These are phyloP conservation scores for Panthera tigris DNA, from an alignment of 2,113 vertebrate species.

Conservation along the genomic window DNA sequence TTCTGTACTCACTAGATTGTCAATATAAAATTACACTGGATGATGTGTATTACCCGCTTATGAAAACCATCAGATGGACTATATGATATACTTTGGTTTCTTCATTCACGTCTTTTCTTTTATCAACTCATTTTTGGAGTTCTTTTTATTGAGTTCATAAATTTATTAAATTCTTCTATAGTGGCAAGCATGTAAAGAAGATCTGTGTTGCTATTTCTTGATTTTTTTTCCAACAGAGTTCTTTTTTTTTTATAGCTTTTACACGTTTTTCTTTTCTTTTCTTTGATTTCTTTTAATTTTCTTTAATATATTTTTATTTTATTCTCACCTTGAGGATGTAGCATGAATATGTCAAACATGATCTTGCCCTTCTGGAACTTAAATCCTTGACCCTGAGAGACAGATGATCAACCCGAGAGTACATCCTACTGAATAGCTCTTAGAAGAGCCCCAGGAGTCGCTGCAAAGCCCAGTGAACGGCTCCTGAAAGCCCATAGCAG, in stretches of 20 bases:
- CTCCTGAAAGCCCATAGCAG: rapidly evolving
- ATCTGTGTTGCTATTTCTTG: neutral
- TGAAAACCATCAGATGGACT: neutral
- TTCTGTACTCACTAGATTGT: neutral
- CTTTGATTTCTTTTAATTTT: neutral
- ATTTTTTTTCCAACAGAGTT: neutral
- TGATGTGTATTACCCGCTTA: neutral
- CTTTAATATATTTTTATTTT: neutral
- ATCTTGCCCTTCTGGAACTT: rapidly evolving
- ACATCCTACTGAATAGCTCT: rapidly evolving
- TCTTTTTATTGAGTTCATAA: neutral
- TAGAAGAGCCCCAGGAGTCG: rapidly evolving
- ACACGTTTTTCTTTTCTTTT: neutral
- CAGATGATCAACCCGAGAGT: neutral
- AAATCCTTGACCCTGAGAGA: neutral
- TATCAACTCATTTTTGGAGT: neutral
- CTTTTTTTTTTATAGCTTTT: neutral
- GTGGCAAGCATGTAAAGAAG: neutral
- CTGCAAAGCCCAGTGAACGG: too few relatives aligned
- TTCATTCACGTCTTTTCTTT: neutral
- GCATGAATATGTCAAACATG: neutral
- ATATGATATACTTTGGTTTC: neutral
- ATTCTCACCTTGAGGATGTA: neutral
- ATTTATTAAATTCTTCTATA: neutral
- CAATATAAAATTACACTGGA: neutral